Evolutionary conservation across 2,797 vertebrate genomes (phyloP), one percentile per base, ranked within the genome.

Genomic region (Sebastolobus altivelis): DNA sequence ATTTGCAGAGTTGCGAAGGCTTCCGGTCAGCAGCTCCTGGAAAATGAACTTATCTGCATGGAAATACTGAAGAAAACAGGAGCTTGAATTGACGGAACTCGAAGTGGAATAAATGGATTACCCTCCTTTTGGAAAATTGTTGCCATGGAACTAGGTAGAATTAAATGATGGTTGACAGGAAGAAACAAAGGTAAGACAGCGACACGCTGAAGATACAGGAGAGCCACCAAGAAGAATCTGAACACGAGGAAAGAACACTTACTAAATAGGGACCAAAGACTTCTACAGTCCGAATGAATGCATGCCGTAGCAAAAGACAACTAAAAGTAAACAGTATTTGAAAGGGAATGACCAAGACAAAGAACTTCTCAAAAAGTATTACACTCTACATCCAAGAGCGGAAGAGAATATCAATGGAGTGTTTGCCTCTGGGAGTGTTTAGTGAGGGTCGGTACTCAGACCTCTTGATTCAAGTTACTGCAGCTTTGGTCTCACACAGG

Each of bases 61-160:
- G 89, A 93, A 89, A 89, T 90, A 82, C 88, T 81, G 84, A 89
- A 73, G 84, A 83, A 80, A 43, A 81, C 66, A 22, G 72, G 75
- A 89, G 81, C 84, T 78, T 75, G 75, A 83, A 86, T 85, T 84
- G 84, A 92, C 82, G 87, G 85, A 92, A 81, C 86, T 77, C 81
- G 85, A 93, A 87, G 87, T 92, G 90, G 93, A 92, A 86, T 92
- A 87, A 92, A 92, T 93, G 92, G 90, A 93, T 91, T 94, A 89
- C 86, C 76, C 86, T 85, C 80, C 76, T 88, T 92, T 90, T 89
- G 86, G 91, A 87, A 93, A 89, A 79, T 82, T 82, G 88, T 91
- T 92, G 86, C 89, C 82, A 87, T 92, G 92, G 91, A 92, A 89
- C 77, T 87, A 86, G 87, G 85, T 87, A 89, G 83, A 84, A 83